phyloP scores from a whole-genome alignment of 2,888 invertebrate species.

The Nomada fucata region DNA sequence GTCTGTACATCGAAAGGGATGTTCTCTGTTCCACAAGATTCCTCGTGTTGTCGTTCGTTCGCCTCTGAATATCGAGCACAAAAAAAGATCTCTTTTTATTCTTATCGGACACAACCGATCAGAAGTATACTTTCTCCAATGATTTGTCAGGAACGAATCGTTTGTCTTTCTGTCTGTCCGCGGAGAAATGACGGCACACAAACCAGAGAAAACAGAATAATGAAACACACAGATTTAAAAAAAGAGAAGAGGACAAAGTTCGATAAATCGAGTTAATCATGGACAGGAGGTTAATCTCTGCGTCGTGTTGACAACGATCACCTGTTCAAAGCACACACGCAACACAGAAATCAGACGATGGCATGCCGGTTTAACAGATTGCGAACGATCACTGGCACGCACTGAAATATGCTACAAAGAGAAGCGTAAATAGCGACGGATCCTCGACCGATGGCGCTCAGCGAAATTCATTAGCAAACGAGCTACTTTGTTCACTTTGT shows the following conservation, averaged over 20 bases:
- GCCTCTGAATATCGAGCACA: conserved; percentile 68
- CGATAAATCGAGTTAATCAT: conserved; percentile 31
- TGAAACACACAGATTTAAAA: conserved; percentile 18
- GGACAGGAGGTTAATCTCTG: conserved; percentile 32
- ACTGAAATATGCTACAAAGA: conserved; percentile 27
- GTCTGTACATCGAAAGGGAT: conserved; percentile 69
- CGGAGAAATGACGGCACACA: background rate
- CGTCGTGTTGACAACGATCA: conserved; percentile 1
- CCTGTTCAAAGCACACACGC: conserved; percentile 52
- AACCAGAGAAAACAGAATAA: background rate
- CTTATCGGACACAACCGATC: background rate
- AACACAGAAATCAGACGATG: conserved; percentile 44
- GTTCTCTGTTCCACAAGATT: conserved; percentile 68
- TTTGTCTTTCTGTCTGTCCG: background rate
- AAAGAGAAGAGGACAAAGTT: conserved; percentile 4
- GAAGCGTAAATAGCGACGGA: conserved; percentile 62
- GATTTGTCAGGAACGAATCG: background rate
- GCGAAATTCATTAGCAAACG: background rate
- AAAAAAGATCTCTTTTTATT: conserved; percentile 54
- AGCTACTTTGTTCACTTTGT: background rate
- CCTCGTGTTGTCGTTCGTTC: conserved; percentile 65
- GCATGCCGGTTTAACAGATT: conserved; percentile 48
- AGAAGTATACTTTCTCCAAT: background rate
- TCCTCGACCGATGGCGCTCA: conserved; percentile 48
- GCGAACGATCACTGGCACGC: conserved; percentile 43